Evolutionary conservation across 2,113 vertebrate species (phyloP), one percentile per base, ranked within the genome.

Genomic region (Athene cunicularia): DNA sequence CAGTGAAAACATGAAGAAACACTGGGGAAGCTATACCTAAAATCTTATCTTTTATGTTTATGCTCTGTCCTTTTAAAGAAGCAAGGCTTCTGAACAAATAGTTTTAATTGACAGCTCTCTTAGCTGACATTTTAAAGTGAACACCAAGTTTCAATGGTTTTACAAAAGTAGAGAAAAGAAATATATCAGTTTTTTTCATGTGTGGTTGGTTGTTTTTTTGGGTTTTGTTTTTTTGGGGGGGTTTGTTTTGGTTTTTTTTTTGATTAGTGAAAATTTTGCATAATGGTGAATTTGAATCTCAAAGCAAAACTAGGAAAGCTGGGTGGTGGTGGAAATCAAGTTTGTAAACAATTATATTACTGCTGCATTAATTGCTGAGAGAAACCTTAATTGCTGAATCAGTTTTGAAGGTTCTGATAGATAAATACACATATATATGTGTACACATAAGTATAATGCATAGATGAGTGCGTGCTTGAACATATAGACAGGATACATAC

Each of bases 401-500:
- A 22, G 12, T 86, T 81, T 76, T 67, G 52, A 76, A 62, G 58
- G 56, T 43, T 62, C 80, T 72, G 41, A 11, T 62, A 77, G 76
- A 85, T 45, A 21, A 5, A 50, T 47, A 11, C 5, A 35, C 5
- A 27, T 8, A n/a, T 30, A 30, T 47, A 15, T 18, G 12, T 5
- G 26, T 3, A 20, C 3, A n/a, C 5, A 4, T 28, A 23, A 53
- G 12, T 72, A 32, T 52, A 47, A 49, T 11, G 21, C 22, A 41
- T 64, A 52, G 19, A 30, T 67, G 37, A 71, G 6, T 64, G 6
- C 53, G 14, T 71, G 14, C 64, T 84, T 91, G 37, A n/a, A 64
- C 14, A 43, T 6, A 12, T 3, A 4, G 1, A 2, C 2, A 3
- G 1, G 2, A 14, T 59, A 45, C 1, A 0, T 67, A 41, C 30